Conservation (phyloP, 2,888 invertebrate genomes). For the Branchipolynoe longqiensis region DNA sequence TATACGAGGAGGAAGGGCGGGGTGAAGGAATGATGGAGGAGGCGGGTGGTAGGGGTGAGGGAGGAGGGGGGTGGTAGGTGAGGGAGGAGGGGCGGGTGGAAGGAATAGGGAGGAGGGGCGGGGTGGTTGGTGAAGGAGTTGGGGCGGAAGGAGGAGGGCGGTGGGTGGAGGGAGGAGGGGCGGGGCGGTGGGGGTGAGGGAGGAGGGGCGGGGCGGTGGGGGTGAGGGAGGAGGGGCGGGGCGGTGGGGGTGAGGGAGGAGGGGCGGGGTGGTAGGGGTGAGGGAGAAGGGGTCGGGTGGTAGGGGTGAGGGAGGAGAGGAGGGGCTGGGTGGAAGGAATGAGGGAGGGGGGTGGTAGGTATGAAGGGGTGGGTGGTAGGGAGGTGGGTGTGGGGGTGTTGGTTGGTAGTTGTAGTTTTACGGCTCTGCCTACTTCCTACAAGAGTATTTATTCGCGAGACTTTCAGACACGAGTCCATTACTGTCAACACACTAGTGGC, state of each 20-base stretch:
- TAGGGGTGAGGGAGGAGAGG: neutral
- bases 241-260: neutral
- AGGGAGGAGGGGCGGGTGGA: neutral
- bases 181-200: neutral
- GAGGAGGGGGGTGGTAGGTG: neutral
- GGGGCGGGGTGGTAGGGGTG: neutral
- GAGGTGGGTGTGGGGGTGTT: neutral
- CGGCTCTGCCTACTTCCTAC: too few relatives aligned
- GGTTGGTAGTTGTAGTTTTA: too few relatives aligned
- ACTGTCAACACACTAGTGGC: too few relatives aligned
- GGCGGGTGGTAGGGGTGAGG: too few relatives aligned
- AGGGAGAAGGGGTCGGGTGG: neutral
- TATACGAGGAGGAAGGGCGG: neutral
- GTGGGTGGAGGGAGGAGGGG: neutral
- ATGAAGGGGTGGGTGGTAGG: neutral
- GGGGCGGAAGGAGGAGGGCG: neutral
- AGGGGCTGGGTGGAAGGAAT: neutral
- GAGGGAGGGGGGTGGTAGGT: neutral
- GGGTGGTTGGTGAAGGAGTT: too few relatives aligned
- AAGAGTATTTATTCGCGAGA: too few relatives aligned
- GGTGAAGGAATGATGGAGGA: too few relatives aligned
- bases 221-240: too few relatives aligned
- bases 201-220: neutral
- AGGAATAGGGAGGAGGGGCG: neutral
- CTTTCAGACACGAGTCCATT: too few relatives aligned